Evolutionary conservation across 2,113 vertebrate species (phyloP), one percentile per base, ranked within the genome.

Genomic region (Myrmecophaga tridactyla): DNA sequence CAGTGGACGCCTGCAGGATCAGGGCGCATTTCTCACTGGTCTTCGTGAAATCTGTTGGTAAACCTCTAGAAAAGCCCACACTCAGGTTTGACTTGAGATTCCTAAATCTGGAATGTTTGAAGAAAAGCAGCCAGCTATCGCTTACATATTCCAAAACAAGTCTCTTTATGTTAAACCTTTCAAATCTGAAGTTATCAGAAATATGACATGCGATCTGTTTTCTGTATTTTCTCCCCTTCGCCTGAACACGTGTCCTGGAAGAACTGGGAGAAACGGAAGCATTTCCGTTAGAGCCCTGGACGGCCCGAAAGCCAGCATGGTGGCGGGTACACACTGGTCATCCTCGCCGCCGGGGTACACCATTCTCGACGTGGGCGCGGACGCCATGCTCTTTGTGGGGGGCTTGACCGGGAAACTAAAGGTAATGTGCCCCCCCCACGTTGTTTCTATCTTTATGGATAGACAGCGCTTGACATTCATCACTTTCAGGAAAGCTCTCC

Each of bases 361-460:
- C 8, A 99, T 99, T 97, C 98, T 99, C 94, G 99, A 99, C 81
- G 99, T 99, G 14, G 99, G 99, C 97, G 98, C 98, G 88, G 99
- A 99, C 25, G 99, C 99, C 34, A 98, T 99, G 98, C 98, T 99
- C n/a, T 99, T 99, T 95, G 99, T 99, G 23, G 99, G 99, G 58
- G 99, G 99, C 58, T 99, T 99, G 97, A 98, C 99, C 75, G 99
- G 98, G 90, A 99, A 98, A 88, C 96, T 99, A 92, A 99, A 99
- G 99, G 99, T 99, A 98, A 97, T 6, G 1, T 82, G 8, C 25
- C 9, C 82, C 17, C 29, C 3, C 36, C 34, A 46, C 51, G 9
- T 82, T 70, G 20, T 41, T 86, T 58, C 85, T 13, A 46, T 56
- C 31, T 86, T 70, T 62, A 11, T 41, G 51, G 11, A 67, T 5